Percentiles rank a stretch among this genome's conserved stretches.
Conservation (phyloP, 2,888 invertebrate genomes). For the Pyrrhia umbra region DNA sequence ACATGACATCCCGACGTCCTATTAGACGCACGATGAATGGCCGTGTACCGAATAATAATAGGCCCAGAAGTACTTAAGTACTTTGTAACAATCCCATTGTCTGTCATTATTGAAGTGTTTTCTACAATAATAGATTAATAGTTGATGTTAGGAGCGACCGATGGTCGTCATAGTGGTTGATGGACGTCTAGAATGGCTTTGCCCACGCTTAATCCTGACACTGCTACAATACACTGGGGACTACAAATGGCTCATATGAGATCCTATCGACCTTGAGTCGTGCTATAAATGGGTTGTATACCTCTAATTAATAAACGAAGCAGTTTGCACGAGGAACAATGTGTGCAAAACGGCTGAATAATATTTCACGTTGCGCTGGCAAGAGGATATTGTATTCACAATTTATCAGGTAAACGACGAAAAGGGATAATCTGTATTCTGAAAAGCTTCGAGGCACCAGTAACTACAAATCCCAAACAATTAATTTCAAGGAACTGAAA, state of each 20-base stretch:
- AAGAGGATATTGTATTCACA: slow-evolving; percentile 1
- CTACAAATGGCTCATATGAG: slow-evolving; percentile 37
- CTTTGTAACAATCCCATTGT: slow-evolving; percentile 30
- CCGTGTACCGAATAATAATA: slow-evolving; percentile 50
- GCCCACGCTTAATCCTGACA: slow-evolving; percentile 11
- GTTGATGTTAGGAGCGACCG: background rate
- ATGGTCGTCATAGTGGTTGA: background rate
- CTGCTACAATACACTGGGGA: slow-evolving; percentile 9
- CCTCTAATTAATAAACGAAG: slow-evolving; percentile 43
- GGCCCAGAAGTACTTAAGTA: slow-evolving; percentile 37
- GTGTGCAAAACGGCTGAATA: slow-evolving; percentile 5
- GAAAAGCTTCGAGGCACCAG: background rate
- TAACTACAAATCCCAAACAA: background rate
- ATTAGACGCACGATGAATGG: slow-evolving; percentile 51
- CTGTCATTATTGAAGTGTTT: slow-evolving; percentile 15
- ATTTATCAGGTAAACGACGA: slow-evolving; percentile 4
- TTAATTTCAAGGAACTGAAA: background rate
- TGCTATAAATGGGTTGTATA: slow-evolving; percentile 53
- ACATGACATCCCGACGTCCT: slow-evolving; percentile 56
- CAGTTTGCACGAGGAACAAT: slow-evolving; percentile 37
- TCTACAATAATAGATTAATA: slow-evolving; percentile 6
- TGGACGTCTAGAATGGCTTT: background rate
- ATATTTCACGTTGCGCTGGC: background rate
- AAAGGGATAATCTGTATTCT: background rate
- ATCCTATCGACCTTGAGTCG: slow-evolving; percentile 42